Percentiles rank a stretch among this genome's conserved stretches.
Evolutionary conservation across 2,797 vertebrate species (phyloP).

Genomic region (Eurystomus glaucurus): DNA sequence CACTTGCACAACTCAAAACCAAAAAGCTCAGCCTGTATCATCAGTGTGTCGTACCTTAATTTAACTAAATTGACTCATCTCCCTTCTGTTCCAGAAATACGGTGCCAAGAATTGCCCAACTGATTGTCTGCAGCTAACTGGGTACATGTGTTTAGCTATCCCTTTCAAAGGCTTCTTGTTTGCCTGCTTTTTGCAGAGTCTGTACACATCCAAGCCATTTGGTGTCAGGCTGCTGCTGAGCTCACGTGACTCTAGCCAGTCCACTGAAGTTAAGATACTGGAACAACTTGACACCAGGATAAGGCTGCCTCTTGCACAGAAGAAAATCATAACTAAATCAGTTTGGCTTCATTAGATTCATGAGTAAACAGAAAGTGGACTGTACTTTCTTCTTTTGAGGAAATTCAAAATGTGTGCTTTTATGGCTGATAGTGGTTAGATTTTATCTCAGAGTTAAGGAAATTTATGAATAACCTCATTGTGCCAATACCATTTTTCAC

Average conservation of each 20-base stretch:
- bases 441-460: background rate
- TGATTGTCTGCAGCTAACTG: background rate
- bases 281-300: background rate
- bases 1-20: slow-evolving; percentile 30
- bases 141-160: background rate
- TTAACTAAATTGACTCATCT: slow-evolving; percentile 36
- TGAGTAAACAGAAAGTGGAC: background rate
- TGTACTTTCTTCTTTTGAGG: background rate
- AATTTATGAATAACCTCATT: slow-evolving; percentile 47
- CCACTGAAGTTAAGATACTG: background rate
- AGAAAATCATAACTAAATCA: background rate
- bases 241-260: background rate
- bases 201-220: background rate
- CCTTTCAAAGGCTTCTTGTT: background rate
- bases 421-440: background rate
- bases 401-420: background rate
- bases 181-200: slow-evolving; percentile 11
- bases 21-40: background rate
- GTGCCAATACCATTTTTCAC: slow-evolving; percentile 22
- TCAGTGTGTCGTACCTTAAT: slow-evolving; percentile 14
- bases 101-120: slow-evolving; percentile 16
- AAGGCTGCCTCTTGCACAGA: background rate
- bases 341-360: background rate
- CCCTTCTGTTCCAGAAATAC: slow-evolving; percentile 22
- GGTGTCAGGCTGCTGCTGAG: slow-evolving; percentile 15